phyloP scores from a whole-genome alignment of 2,113 vertebrate genomes.

The Cavia aperea region DNA sequence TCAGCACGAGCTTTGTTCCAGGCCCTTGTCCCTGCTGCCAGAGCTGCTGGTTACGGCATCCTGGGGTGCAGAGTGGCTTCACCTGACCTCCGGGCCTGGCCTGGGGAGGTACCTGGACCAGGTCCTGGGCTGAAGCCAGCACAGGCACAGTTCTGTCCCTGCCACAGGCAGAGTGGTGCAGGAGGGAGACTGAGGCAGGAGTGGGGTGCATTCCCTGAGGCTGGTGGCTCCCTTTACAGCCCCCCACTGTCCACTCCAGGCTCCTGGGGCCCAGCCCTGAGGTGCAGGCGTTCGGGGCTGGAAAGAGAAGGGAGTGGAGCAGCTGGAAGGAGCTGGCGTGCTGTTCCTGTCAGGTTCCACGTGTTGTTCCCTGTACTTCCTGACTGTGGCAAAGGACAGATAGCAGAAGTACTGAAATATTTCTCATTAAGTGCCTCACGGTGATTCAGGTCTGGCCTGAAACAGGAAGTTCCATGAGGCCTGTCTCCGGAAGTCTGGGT shows the following conservation, averaged over 20 bases:
- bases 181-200: not conserved
- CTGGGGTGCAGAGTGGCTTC: not conserved
- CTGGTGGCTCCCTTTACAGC: too few species aligned
- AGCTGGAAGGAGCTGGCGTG: not conserved
- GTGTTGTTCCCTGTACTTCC: slow-evolving; percentile 18
- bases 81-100: not conserved
- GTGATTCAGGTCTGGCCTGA: not conserved
- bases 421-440: not conserved
- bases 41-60: not conserved
- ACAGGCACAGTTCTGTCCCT: not conserved
- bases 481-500: not conserved
- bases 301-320: fast-evolving
- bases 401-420: slow-evolving; percentile 45
- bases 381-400: not conserved
- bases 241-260: too few species aligned
- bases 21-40: not conserved
- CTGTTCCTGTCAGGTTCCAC: not conserved
- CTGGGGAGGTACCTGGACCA: not conserved
- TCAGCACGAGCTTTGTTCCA: not conserved
- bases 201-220: not conserved
- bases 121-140: not conserved
- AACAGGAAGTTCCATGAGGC: slow-evolving; percentile 15
- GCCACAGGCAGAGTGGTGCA: not conserved
- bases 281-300: not conserved
- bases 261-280: not conserved